Conservation (phyloP, 2,888 invertebrate genomes). For the Drosophila hawaiiensis region DNA sequence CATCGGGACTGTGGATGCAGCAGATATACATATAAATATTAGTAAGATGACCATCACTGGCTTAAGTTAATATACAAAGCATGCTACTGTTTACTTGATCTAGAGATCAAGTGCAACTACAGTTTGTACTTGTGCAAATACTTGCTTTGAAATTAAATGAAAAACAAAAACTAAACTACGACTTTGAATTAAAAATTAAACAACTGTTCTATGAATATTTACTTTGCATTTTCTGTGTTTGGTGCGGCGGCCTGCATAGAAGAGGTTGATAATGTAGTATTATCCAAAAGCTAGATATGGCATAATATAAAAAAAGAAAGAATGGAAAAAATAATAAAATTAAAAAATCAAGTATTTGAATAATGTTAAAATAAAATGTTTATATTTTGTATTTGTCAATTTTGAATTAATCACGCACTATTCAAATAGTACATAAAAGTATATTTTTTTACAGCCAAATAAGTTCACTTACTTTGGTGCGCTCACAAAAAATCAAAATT, state of each 20-base stretch:
- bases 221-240: constrained; percentile 88
- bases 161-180: constrained; percentile 45
- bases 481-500: constrained; percentile 58
- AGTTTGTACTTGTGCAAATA: constrained; percentile 41
- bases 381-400: constrained; percentile 26
- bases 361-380: constrained; percentile 43
- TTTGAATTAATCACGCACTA: constrained; percentile 20
- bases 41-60: neutral
- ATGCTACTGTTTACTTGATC: constrained; percentile 33
- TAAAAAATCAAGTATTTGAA: constrained; percentile 55
- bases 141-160: constrained; percentile 27
- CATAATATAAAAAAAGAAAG: constrained; percentile 85
- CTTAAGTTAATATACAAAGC: neutral
- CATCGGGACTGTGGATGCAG: constrained; percentile 51
- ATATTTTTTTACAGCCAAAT: constrained; percentile 57
- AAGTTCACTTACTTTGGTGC: constrained; percentile 67
- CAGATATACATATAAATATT: constrained; percentile 7
- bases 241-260: constrained; percentile 86
- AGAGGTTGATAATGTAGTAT: constrained; percentile 84
- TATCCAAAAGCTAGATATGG: constrained; percentile 89
- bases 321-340: constrained; percentile 72
- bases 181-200: constrained; percentile 52
- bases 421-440: neutral
- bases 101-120: constrained; percentile 30
- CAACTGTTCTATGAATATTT: constrained; percentile 86